Percentiles rank a stretch among this genome's conserved stretches.
Evolutionary conservation across 2,797 vertebrate genomes (phyloP).

Genomic region (Lagorchestes hirsutus): DNA sequence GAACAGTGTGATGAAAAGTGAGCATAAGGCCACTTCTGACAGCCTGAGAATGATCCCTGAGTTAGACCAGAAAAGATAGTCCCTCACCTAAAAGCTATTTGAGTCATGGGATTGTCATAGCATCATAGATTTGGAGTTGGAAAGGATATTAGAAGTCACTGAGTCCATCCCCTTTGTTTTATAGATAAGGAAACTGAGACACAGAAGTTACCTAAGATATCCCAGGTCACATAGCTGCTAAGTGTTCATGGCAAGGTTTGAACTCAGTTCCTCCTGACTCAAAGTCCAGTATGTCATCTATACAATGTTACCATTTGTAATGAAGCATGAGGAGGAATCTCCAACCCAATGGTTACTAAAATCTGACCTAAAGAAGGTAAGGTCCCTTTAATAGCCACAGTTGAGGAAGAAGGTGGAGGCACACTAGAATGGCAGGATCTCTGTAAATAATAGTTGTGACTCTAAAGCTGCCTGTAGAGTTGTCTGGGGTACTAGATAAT

Average conservation of each 20-base stretch:
- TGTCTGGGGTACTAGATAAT: not conserved
- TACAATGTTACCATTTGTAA: not conserved
- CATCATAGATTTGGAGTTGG: not conserved
- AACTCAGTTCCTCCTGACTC: not conserved
- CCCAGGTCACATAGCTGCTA: not conserved
- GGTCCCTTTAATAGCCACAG: not conserved
- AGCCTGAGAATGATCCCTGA: not conserved
- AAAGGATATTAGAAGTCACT: not conserved
- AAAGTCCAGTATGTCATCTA: not conserved
- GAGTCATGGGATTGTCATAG: not conserved
- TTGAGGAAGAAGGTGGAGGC: not conserved
- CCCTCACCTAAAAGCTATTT: not conserved
- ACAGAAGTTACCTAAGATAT: not conserved
- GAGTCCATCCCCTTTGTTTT: not conserved
- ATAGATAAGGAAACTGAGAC: not conserved
- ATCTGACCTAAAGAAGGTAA: not conserved
- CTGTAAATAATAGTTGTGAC: not conserved
- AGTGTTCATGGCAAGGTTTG: not conserved
- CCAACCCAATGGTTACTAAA: not conserved
- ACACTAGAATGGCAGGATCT: not conserved
- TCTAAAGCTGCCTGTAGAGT: not conserved
- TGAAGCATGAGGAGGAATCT: not conserved
- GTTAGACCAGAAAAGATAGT: not conserved
- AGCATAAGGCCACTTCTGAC: not conserved
- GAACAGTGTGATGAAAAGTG: not conserved